Base-by-base conservation (phyloP, 2,113 vertebrate species). In the Cygnus atratus region DNA sequence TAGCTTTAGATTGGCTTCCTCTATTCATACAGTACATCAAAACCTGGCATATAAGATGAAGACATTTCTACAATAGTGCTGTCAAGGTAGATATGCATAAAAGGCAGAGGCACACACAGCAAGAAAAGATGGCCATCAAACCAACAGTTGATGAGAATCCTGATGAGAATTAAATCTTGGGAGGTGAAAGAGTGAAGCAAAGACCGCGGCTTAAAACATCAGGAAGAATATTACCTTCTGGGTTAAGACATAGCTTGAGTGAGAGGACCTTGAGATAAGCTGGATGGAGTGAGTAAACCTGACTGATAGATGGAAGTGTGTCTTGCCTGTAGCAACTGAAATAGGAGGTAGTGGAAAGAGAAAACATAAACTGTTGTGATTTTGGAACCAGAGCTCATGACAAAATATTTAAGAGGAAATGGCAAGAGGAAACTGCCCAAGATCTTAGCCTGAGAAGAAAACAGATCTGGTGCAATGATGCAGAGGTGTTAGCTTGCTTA, bases 401-500 rank as follows among this genome's bases (percentile, higher is more conserved):
- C 50, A 84, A 88, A 84, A 90, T 1, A 3, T 4, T 1, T 39
- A 35, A 65, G 28, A 87, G 48, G 48, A 85, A 87, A 73, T 8
- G 31, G 29, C 31, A 76, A 76, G 75, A 76, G 75, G 88, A 44
- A 48, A 84, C 9, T 50, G 63, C 71, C 78, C 31, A 46, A 70
- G 31, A 20, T 50, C 57, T 10, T 5, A 76, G 41, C 13, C 28
- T 46, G 62, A 72, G 54, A 10, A 79, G 37, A 70, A 91, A 87
- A 68, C 16, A 70, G 29, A 73, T 21, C 29, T 66, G 17, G 24
- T 20, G 26, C 65, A 90, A 87, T 29, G 55, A 80, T 10, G 44
- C 35, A 87, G 74, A 90, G 50, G 35, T 75, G 43, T 20, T 25
- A 84, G 77, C 43, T 78, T 76, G 33, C 54, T 95, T 93, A 88